phyloP scores from a whole-genome alignment of 2,113 vertebrate species.

The Psilopsiagon aurifrons region DNA sequence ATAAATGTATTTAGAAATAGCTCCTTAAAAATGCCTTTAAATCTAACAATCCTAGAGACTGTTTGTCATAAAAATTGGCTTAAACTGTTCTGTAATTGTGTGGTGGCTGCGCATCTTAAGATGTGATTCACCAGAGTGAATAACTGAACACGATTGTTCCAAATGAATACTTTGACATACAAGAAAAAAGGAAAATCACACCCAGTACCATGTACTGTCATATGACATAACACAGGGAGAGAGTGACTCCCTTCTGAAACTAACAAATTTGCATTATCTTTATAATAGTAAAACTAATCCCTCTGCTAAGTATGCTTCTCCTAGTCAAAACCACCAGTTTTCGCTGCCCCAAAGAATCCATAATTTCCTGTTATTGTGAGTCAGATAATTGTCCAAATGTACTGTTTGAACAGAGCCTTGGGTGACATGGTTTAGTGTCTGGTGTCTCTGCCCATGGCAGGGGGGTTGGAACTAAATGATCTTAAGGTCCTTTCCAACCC shows the following conservation, averaged over 20 bases:
- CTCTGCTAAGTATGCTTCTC: neutral
- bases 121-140: neutral
- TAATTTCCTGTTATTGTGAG: neutral
- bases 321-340: neutral
- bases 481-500: neutral
- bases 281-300: neutral
- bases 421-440: neutral
- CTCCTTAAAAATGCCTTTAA: neutral
- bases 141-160: neutral
- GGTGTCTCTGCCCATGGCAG: neutral
- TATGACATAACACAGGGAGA: neutral
- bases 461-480: neutral
- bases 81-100: neutral
- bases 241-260: neutral
- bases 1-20: neutral
- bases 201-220: neutral
- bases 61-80: neutral
- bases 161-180: neutral
- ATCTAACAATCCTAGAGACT: neutral
- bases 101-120: neutral
- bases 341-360: neutral
- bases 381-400: neutral
- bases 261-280: neutral
- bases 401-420: neutral
- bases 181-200: neutral